Conservation (phyloP, 1,140 invertebrate genomes). For the Xylocopa sonorina region DNA sequence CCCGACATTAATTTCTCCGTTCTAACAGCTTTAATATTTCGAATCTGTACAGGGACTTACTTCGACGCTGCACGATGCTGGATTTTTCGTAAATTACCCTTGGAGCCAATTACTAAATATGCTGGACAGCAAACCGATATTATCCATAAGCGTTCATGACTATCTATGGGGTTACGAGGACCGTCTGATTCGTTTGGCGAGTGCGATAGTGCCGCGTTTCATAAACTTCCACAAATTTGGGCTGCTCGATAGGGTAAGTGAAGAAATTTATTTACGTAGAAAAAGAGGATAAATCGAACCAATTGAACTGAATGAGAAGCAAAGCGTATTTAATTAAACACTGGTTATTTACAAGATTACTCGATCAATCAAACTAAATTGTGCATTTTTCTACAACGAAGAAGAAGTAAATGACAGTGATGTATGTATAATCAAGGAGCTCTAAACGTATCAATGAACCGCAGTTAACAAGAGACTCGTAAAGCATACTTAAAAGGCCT, state of each 20-base stretch:
- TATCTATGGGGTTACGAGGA: slow-evolving; percentile 95
- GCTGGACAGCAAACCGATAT: slow-evolving; percentile 86
- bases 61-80: slow-evolving; percentile 83
- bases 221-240: slow-evolving; percentile 90
- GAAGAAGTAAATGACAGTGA: too few species aligned
- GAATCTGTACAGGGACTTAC: slow-evolving; percentile 83
- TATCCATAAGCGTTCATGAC: slow-evolving; percentile 87
- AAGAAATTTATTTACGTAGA: neutral
- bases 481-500: too few species aligned
- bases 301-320: too few species aligned
- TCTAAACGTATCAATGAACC: too few species aligned
- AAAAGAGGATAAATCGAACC: neutral
- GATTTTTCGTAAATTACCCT: slow-evolving; percentile 85
- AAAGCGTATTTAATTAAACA: too few species aligned
- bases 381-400: too few species aligned
- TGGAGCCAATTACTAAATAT: slow-evolving; percentile 84
- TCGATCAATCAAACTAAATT: too few species aligned
- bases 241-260: slow-evolving; percentile 90
- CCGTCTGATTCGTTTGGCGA: slow-evolving; percentile 86
- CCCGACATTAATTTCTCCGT: neutral
- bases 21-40: neutral
- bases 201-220: slow-evolving; percentile 87
- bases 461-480: too few species aligned
- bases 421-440: too few species aligned
- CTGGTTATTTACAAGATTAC: too few species aligned